These are phyloP conservation scores for Lagopus leucura DNA, from an alignment of 2,113 vertebrate genomes.

Conservation along the genomic window DNA sequence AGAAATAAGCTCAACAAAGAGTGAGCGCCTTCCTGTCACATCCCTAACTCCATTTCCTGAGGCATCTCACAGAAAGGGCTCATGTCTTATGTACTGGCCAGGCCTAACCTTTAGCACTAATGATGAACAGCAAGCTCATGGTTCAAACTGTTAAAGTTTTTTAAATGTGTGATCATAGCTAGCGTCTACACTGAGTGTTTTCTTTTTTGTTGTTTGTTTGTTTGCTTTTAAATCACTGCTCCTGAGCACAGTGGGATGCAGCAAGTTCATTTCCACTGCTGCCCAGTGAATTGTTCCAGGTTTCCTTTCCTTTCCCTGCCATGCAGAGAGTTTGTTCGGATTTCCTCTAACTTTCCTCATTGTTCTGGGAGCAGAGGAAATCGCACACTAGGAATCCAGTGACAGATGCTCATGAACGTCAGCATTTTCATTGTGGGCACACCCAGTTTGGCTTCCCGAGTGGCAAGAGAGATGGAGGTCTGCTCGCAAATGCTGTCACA, in stretches of 20 bases:
- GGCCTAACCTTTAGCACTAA: neutral
- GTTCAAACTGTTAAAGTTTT: neutral
- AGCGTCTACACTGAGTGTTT: neutral
- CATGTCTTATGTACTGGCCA: neutral
- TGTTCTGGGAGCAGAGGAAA: constrained; percentile 73
- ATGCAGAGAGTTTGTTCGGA: constrained; percentile 41
- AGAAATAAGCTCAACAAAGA: neutral
- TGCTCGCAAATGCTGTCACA: neutral
- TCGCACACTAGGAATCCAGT: neutral
- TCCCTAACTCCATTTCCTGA: neutral
- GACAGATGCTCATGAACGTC: constrained; percentile 24
- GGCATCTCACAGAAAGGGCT: neutral
- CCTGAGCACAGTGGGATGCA: neutral
- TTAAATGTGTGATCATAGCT: neutral
- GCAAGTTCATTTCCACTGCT: constrained; percentile 18
- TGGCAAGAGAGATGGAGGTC: neutral
- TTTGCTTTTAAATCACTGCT: neutral
- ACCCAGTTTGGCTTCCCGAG: neutral
- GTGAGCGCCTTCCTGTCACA: neutral
- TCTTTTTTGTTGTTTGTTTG: too few species aligned
- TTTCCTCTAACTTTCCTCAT: constrained; percentile 71
- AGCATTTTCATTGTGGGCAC: constrained; percentile 29
- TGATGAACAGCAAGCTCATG: neutral
- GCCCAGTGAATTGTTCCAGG: constrained; percentile 44
- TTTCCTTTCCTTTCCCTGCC: constrained; percentile 45